These are phyloP conservation scores for Anser brachyrhynchus DNA, from an alignment of 2,113 vertebrate genomes.

Conservation along the genomic window DNA sequence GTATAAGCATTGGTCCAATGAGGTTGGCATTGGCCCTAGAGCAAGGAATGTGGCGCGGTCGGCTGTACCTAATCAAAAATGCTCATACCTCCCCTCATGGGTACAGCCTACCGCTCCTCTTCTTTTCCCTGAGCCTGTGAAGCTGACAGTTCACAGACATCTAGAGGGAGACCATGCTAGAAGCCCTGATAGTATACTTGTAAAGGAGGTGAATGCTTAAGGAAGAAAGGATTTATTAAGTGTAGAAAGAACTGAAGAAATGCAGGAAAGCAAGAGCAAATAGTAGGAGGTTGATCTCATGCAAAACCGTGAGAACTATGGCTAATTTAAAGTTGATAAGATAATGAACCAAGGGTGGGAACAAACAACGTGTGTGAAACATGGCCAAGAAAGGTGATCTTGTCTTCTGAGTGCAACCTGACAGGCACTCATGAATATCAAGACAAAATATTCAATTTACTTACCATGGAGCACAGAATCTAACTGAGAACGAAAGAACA, in stretches of 20 bases:
- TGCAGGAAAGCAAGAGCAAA: neutral
- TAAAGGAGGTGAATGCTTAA: neutral
- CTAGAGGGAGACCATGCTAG: accelerated
- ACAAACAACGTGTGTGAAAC: neutral
- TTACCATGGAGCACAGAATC: neutral
- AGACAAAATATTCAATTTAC: neutral
- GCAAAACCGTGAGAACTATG: neutral
- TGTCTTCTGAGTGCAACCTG: neutral
- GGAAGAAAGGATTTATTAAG: neutral
- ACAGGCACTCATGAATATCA: neutral
- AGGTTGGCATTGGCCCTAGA: slow-evolving; percentile 36
- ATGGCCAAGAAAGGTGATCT: neutral
- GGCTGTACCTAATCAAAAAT: neutral
- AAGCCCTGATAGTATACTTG: neutral
- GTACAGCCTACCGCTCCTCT: neutral
- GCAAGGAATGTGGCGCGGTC: neutral
- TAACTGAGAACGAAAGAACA: neutral
- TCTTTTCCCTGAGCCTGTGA: neutral
- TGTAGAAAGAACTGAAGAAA: slow-evolving; percentile 3
- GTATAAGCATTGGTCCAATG: neutral
- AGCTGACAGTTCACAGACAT: neutral
- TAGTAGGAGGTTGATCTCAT: neutral
- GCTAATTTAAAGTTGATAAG: slow-evolving; percentile 11
- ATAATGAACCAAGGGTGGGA: neutral
- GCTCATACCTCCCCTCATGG: neutral